Evolutionary conservation across 2,888 invertebrate genomes (phyloP).

Genomic region (Polydrusus tereticollis): DNA sequence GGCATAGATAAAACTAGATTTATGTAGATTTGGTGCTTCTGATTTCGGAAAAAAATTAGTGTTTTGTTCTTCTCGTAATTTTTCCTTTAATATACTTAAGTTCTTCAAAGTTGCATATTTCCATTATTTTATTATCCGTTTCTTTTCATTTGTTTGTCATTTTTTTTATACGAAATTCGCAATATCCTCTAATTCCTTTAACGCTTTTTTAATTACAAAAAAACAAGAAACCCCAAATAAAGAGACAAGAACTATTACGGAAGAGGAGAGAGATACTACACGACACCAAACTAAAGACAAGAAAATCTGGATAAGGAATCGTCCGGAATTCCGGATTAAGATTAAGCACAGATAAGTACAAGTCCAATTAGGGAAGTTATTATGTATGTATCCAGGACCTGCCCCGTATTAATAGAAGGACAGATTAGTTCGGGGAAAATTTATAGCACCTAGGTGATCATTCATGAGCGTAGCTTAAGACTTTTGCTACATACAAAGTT

Average conservation of each 20-base stretch:
- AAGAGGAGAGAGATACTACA: not conserved
- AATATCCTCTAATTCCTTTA: not conserved
- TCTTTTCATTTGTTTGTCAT: no score
- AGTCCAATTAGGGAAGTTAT: constrained; percentile 43
- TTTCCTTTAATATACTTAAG: no score
- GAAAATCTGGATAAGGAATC: constrained; percentile 32
- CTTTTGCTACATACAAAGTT: no score
- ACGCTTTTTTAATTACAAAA: not conserved
- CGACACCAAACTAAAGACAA: constrained; percentile 20
- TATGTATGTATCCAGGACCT: constrained; percentile 36
- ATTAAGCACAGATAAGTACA: constrained; percentile 40
- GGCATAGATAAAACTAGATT: no score
- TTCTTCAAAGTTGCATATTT: no score
- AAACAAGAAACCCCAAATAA: not conserved
- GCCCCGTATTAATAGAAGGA: constrained; percentile 34
- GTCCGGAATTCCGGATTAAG: constrained; percentile 31
- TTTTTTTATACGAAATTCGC: no score
- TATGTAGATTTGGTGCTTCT: no score
- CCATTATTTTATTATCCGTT: no score
- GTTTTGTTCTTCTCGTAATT: no score
- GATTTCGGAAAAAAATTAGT: no score
- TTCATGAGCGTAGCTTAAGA: not conserved
- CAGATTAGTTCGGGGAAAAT: constrained; percentile 35
- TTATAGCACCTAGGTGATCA: constrained; percentile 6
- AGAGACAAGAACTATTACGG: constrained; percentile 7